These are phyloP conservation scores for Diplodus sargus DNA, from an alignment of 2,797 vertebrate genomes.

Conservation along the genomic window DNA sequence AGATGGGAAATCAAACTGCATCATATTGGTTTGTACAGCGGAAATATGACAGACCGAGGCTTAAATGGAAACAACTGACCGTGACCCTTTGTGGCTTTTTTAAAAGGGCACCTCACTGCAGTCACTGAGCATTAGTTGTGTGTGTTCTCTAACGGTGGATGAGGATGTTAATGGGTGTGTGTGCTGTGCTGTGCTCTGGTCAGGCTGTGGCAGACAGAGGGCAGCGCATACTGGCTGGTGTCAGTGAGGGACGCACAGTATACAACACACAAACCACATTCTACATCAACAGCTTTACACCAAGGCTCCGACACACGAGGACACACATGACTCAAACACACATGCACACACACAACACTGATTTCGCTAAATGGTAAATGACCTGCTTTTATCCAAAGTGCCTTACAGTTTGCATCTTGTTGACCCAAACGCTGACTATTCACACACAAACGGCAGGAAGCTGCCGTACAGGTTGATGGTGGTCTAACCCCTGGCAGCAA, in stretches of 20 bases:
- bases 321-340: not conserved
- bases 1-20: slow-evolving; percentile 27
- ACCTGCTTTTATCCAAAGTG: not conserved
- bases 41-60: slow-evolving; percentile 2
- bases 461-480: not conserved
- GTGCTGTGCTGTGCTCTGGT: not conserved
- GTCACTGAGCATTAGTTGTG: not conserved
- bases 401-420: not conserved
- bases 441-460: not conserved
- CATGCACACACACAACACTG: not conserved
- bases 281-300: not conserved
- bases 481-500: not conserved
- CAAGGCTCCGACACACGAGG: not conserved
- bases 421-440: not conserved
- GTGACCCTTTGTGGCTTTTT: slow-evolving; percentile 4
- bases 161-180: not conserved
- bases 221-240: slow-evolving; percentile 18
- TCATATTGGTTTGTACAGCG: not conserved
- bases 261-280: not conserved
- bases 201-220: slow-evolving; percentile 20
- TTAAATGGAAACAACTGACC: slow-evolving; percentile 10
- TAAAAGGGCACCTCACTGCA: slow-evolving; percentile 9
- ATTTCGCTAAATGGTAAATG: not conserved
- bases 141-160: not conserved
- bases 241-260: not conserved